Evolutionary conservation across 2,888 invertebrate genomes (phyloP).

Genomic region (Hyles lineata): DNA sequence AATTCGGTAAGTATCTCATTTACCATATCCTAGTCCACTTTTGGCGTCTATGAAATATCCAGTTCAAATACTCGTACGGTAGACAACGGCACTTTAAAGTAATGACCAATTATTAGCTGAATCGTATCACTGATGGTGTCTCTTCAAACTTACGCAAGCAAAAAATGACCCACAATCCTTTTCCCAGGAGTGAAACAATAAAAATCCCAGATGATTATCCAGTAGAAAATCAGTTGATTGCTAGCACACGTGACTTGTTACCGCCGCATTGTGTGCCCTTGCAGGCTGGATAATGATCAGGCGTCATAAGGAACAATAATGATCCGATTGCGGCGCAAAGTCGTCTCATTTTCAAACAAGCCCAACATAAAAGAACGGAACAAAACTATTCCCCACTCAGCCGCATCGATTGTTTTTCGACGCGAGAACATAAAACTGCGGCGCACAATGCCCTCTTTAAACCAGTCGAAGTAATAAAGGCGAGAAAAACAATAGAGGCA

Average conservation of each 20-base stretch:
- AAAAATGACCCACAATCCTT: too few species aligned
- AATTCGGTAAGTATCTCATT: too few species aligned
- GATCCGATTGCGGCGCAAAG: not conserved
- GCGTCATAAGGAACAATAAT: conserved; percentile 3
- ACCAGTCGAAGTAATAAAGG: conserved; percentile 9
- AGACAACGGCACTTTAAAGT: too few species aligned
- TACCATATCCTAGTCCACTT: too few species aligned
- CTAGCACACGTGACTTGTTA: not conserved
- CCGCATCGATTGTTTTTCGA: conserved; percentile 1
- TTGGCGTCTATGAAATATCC: too few species aligned
- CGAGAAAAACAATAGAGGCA: conserved; percentile 20
- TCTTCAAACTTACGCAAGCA: too few species aligned
- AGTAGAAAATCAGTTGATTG: not conserved
- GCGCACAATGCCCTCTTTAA: conserved; percentile 17
- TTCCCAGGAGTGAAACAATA: not conserved
- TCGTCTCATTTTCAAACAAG: conserved; percentile 3
- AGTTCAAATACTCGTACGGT: too few species aligned
- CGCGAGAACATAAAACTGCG: conserved; percentile 1
- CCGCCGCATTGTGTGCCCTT: not conserved
- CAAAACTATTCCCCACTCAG: not conserved
- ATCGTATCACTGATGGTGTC: too few species aligned
- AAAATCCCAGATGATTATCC: not conserved
- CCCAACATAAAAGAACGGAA: not conserved
- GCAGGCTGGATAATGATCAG: not conserved
- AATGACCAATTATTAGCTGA: too few species aligned